These are phyloP conservation scores for Poeciliopsis retropinna DNA, from an alignment of 2,113 vertebrate genomes.

Conservation along the genomic window DNA sequence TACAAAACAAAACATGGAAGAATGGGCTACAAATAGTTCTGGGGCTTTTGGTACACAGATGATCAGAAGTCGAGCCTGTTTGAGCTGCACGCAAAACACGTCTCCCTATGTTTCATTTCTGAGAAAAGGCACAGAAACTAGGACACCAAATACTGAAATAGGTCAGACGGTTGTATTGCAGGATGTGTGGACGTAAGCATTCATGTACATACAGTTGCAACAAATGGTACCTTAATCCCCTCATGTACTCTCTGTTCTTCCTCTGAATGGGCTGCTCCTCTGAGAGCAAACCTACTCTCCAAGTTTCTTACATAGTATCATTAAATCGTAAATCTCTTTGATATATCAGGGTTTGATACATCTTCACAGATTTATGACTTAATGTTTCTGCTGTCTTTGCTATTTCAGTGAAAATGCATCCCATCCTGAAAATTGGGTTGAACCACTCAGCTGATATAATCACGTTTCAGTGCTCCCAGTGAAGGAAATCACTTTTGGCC, in stretches of 20 bases:
- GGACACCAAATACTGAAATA: constrained; percentile 64
- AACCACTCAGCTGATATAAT: constrained; percentile 28
- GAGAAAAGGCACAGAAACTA: constrained; percentile 36
- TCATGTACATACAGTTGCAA: constrained; percentile 37
- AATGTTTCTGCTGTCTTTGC: constrained; percentile 42
- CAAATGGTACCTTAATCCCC: constrained; percentile 44
- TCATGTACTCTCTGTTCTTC: constrained; percentile 30
- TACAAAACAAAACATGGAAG: background rate
- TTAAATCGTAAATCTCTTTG: constrained; percentile 69
- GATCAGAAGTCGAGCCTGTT: constrained; percentile 21
- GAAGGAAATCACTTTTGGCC: constrained; percentile 39
- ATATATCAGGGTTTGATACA: constrained; percentile 54
- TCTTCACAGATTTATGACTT: constrained; percentile 45
- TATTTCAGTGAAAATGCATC: constrained; percentile 34
- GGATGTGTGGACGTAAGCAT: constrained; percentile 23
- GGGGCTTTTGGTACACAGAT: background rate
- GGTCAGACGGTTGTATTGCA: constrained; percentile 49
- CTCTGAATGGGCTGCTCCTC: constrained; percentile 48
- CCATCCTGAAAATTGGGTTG: constrained; percentile 19
- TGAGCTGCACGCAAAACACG: constrained; percentile 39
- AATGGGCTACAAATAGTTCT: constrained; percentile 1
- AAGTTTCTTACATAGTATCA: constrained; percentile 48
- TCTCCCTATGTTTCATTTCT: constrained; percentile 53
- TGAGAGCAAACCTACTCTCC: constrained; percentile 39
- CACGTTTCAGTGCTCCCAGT: constrained; percentile 11